phyloP scores from a whole-genome alignment of 37 sponge, comb jelly and placozoan species.

The Corticium candelabrum region DNA sequence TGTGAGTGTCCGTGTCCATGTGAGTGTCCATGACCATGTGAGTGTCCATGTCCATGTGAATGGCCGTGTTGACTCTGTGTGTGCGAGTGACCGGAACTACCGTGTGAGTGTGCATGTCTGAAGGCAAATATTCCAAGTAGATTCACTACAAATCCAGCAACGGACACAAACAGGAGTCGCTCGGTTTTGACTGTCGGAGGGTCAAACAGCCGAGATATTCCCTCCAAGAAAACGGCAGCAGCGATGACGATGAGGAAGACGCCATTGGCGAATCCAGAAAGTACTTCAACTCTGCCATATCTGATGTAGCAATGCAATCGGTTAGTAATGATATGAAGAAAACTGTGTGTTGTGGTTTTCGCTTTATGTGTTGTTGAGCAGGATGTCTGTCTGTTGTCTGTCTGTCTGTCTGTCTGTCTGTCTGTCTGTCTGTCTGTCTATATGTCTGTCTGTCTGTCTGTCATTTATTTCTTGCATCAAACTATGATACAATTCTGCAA shows the following conservation, averaged over 20 bases:
- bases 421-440: too few relatives aligned
- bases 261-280: slow-evolving; percentile 92
- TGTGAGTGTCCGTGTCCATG: slow-evolving; percentile 9
- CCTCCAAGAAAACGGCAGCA: slow-evolving; percentile 72
- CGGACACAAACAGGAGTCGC: slow-evolving; percentile 79
- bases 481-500: too few relatives aligned
- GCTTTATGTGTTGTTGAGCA: too few relatives aligned
- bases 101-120: slow-evolving; percentile 55
- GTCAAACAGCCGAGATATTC: slow-evolving; percentile 73
- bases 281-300: slow-evolving; percentile 75
- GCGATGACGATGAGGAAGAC: slow-evolving; percentile 87
- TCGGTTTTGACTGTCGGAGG: slow-evolving; percentile 85
- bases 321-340: too few relatives aligned
- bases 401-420: too few relatives aligned
- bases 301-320: slow-evolving; percentile 18
- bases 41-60: slow-evolving; percentile 16
- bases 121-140: slow-evolving; percentile 85
- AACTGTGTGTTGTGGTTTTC: too few relatives aligned
- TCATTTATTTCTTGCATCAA: too few relatives aligned
- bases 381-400: too few relatives aligned
- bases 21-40: neutral
- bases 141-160: slow-evolving; percentile 88
- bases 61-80: too few relatives aligned
- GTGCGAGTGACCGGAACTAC: slow-evolving; percentile 22
- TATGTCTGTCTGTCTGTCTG: too few relatives aligned